Conservation (phyloP, 37 sponge, comb jelly and placozoan species). For the Dysidea cf. avara region DNA sequence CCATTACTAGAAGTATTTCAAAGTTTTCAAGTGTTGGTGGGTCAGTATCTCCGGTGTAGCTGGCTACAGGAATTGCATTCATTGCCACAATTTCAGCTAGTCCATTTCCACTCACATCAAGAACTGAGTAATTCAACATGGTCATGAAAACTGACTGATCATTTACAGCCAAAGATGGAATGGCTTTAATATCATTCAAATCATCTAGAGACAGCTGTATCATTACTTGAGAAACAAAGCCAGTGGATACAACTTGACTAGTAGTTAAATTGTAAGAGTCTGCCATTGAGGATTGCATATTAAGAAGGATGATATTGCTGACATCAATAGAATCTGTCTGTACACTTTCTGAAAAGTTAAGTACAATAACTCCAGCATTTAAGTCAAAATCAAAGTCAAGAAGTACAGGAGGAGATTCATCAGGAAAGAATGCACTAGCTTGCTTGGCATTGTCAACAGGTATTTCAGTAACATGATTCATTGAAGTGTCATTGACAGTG, state of each 20-base stretch:
- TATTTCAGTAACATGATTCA: slow-evolving; percentile 34
- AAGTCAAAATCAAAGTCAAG: slow-evolving; percentile 66
- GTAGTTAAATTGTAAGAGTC: slow-evolving; percentile 43
- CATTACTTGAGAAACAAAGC: slow-evolving; percentile 26
- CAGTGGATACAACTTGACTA: slow-evolving; percentile 12
- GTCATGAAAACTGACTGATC: slow-evolving; percentile 39
- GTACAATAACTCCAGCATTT: slow-evolving; percentile 66
- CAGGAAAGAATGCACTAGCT: slow-evolving; percentile 39
- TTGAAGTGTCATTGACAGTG: slow-evolving; percentile 68
- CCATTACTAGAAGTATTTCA: slow-evolving; percentile 59
- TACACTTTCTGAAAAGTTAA: slow-evolving; percentile 73
- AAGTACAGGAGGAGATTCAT: slow-evolving; percentile 51
- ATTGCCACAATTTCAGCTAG: slow-evolving; percentile 20
- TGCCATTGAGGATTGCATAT: slow-evolving; percentile 17
- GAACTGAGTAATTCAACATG: slow-evolving; percentile 39
- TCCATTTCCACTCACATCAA: slow-evolving; percentile 40
- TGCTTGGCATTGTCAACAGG: slow-evolving; percentile 44
- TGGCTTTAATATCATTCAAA: slow-evolving; percentile 69
- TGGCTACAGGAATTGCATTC: slow-evolving; percentile 29
- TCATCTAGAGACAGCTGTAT: slow-evolving; percentile 39
- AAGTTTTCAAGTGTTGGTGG: slow-evolving; percentile 69
- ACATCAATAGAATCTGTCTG: slow-evolving; percentile 41
- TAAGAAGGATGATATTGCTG: slow-evolving; percentile 28
- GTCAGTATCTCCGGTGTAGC: slow-evolving; percentile 43
- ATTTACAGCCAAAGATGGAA: slow-evolving; percentile 46